Evolutionary conservation across 2,888 invertebrate genomes (phyloP), one percentile per base, ranked within the genome.

Genomic region (Thera obeliscata): DNA sequence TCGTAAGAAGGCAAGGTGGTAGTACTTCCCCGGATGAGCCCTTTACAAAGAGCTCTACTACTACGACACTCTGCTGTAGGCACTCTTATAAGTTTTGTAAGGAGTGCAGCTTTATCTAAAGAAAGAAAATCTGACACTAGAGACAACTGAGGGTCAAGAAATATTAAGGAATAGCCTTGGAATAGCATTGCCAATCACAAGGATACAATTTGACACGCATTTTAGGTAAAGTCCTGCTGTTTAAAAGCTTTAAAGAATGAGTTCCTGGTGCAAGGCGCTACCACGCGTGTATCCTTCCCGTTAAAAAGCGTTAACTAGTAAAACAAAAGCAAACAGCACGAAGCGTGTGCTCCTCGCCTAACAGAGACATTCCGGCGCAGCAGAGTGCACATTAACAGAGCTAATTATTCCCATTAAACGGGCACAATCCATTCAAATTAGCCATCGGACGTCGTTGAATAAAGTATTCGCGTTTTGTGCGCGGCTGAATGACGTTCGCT

Each of bases 341-440:
- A 68, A 59, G 48, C 62, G 52, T 46, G 46, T 52, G 50, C 35
- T 46, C 36, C 67, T 56, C 55, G 49, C 49, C 80, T 80, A 81
- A 83, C 81, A 79, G 79, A 86, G 84, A 85, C 80, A 84, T 84
- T 81, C 76, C 79, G 75, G 75, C 71, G 75, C 76, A 74, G 74
- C 71, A 78, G 78, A 77, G 76, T 75, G 81, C 83, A 61, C 54
- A 87, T 87, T 85, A 83, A 85, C 84, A 84, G 77, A 85, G 85
- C 87, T 91, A 93, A 92, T 93, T 92, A 91, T 93, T 92, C 88
- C 87, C 86, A 92, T 89, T 87, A 89, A 90, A 87, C 81, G 80
- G 83, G 86, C 86, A 87, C 88, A 89, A 91, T 90, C 88, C 91
- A 91, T 93, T 92, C 90, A 93, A 92, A 92, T 92, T 92, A 91